phyloP scores from a whole-genome alignment of 1,140 invertebrate species.

The Amphibalanus amphitrite region DNA sequence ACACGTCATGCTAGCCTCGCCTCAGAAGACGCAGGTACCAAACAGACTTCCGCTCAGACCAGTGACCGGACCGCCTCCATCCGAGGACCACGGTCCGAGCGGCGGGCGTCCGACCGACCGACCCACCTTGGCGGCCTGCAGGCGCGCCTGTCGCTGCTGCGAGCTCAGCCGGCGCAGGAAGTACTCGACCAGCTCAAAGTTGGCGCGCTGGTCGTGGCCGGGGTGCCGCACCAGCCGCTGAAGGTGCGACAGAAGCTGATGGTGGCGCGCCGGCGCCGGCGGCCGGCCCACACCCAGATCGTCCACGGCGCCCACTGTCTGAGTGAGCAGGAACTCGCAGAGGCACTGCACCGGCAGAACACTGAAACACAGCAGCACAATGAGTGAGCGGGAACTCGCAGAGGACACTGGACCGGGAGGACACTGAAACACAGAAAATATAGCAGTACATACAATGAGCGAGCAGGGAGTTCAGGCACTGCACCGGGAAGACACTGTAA shows the following conservation, averaged over 20 bases:
- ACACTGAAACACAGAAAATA: no score
- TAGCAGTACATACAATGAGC: no score
- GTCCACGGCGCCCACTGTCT: conserved; percentile 22
- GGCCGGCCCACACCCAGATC: conserved; percentile 28
- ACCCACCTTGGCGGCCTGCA: conserved; percentile 52
- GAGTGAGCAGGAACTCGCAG: conserved; percentile 81
- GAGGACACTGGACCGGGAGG: no score
- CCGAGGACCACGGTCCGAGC: no score
- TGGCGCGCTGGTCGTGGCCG: conserved; percentile 29
- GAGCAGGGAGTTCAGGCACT: no score
- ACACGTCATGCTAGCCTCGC: no score
- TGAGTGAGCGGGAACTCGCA: no score
- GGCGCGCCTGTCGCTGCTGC: conserved; percentile 50
- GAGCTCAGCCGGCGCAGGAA: conserved; percentile 71
- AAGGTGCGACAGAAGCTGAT: conserved; percentile 60
- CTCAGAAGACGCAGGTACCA: no score
- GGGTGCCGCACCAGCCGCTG: conserved; percentile 29
- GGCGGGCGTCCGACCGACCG: no score
- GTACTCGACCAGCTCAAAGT: conserved; percentile 76
- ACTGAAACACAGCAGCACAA: conserved; percentile 27
- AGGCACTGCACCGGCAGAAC: conserved; percentile 86
- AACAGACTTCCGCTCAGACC: no score
- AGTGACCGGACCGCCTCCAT: no score
- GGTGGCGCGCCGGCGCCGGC: conserved; percentile 45
- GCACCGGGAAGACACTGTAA: no score